Evolutionary conservation across 2,113 vertebrate genomes (phyloP).

Genomic region (Limnothrissa miodon): DNA sequence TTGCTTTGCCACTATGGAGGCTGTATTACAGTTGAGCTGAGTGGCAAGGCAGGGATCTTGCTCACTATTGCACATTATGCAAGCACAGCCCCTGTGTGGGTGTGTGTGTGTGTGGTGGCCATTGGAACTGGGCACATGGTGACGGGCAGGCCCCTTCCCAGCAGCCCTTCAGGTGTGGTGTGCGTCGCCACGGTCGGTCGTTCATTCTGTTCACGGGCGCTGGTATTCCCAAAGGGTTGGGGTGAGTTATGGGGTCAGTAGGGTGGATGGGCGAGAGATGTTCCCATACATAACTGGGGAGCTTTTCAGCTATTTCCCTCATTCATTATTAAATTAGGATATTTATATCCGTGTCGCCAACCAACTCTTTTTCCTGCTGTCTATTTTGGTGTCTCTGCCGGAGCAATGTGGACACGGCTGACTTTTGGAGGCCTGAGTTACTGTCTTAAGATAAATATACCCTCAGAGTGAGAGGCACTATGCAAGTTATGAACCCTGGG

Average conservation of each 20-base stretch:
- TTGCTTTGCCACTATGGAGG: background rate
- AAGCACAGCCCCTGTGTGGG: background rate
- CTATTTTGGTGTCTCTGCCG: conserved; percentile 41
- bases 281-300: conserved; percentile 11
- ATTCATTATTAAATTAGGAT: conserved; percentile 38
- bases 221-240: background rate
- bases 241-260: background rate
- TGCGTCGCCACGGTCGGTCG: background rate
- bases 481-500: conserved; percentile 4
- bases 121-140: no score
- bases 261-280: background rate
- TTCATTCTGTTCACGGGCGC: background rate
- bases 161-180: background rate
- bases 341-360: conserved; percentile 53
- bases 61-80: background rate
- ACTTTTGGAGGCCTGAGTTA: conserved; percentile 46
- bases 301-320: conserved; percentile 7
- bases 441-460: conserved; percentile 46
- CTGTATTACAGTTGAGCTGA: no score
- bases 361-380: conserved; percentile 45
- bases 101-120: no score
- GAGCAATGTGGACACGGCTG: conserved; percentile 31
- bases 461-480: conserved; percentile 30
- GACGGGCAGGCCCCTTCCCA: no score
- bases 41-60: no score